A percentile compares a stretch with the other conserved stretches of the same genome.
Evolutionary conservation across 2,113 vertebrate genomes (phyloP).

Genomic region (Ochotona princeps): DNA sequence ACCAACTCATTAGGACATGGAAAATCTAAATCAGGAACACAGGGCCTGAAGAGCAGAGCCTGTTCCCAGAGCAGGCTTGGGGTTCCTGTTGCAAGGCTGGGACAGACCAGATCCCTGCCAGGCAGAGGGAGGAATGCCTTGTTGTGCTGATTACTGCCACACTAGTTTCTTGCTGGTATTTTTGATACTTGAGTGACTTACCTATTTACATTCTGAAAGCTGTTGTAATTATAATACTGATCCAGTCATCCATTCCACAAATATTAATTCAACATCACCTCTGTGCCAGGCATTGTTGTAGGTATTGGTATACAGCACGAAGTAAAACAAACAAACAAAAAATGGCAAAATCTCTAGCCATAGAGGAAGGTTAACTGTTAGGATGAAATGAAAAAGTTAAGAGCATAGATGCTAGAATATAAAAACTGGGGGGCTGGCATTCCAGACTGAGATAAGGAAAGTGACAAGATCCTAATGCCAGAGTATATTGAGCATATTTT

Average conservation of each 20-base stretch:
- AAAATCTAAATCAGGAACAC: background rate
- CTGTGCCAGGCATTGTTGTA: background rate
- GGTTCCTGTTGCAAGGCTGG: background rate
- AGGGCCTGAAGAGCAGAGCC: background rate
- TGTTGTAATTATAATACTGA: constrained; percentile 10
- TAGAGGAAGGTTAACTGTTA: background rate
- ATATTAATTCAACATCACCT: background rate
- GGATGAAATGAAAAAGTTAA: background rate
- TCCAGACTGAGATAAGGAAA: background rate
- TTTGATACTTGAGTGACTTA: constrained; percentile 15
- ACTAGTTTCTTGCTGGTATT: constrained; percentile 11
- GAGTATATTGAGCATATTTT: background rate
- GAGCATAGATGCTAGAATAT: background rate
- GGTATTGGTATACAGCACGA: background rate
- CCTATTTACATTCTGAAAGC: constrained; percentile 8
- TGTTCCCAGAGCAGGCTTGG: background rate
- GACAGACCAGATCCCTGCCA: background rate
- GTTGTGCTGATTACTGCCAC: background rate
- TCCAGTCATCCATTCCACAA: constrained; percentile 3
- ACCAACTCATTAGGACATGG: background rate
- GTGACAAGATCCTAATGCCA: background rate
- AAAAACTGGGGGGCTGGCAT: background rate
- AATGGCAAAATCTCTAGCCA: background rate
- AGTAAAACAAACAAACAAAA: background rate
- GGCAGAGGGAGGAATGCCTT: background rate